These are phyloP conservation scores for Nasonovia ribisnigri DNA, from an alignment of 2,888 invertebrate species.

Conservation along the genomic window DNA sequence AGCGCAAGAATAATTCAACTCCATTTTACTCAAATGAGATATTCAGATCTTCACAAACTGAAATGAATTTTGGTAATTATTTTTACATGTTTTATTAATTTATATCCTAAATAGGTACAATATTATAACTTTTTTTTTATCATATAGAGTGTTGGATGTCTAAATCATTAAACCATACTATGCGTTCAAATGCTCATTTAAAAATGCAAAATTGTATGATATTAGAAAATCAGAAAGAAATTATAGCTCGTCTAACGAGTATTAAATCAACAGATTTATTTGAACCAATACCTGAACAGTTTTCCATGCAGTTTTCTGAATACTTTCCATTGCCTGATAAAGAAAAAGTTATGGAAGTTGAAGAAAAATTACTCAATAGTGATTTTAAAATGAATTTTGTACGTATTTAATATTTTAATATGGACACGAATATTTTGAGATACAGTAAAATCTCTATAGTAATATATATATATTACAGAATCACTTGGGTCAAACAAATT, in stretches of 20 bases:
- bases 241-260: not conserved
- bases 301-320: not conserved
- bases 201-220: slow-evolving; percentile 22
- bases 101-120: not conserved
- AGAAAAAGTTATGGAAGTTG: not conserved
- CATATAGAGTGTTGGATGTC: not conserved
- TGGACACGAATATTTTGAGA: not conserved
- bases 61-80: not conserved
- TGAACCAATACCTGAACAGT: slow-evolving; percentile 19
- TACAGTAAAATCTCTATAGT: too few relatives aligned
- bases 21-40: not conserved
- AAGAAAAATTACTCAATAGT: not conserved
- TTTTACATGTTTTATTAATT: not conserved
- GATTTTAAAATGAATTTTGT: slow-evolving; percentile 5
- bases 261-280: not conserved
- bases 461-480: too few relatives aligned
- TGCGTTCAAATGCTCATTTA: slow-evolving; percentile 12
- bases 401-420: not conserved
- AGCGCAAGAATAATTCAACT: not conserved
- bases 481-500: too few relatives aligned
- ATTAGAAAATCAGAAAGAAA: slow-evolving; percentile 25
- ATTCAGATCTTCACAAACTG: not conserved
- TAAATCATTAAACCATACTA: not conserved
- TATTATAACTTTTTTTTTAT: not conserved
- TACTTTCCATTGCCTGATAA: not conserved